These are phyloP conservation scores for Neomorphus geoffroyi DNA, from an alignment of 2,797 vertebrate species.

Conservation along the genomic window DNA sequence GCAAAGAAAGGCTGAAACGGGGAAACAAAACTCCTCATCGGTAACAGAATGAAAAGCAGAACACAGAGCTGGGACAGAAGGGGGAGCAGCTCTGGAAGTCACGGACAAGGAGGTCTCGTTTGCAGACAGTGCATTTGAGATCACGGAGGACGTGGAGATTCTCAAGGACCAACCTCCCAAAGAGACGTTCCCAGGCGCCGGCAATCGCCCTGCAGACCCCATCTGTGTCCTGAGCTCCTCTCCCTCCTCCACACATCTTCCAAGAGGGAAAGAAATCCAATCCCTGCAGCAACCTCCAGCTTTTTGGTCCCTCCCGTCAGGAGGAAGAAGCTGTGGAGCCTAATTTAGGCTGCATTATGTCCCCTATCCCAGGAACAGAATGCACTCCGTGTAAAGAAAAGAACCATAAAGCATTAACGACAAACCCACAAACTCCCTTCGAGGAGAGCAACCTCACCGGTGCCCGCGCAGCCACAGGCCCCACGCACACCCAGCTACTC, in stretches of 20 bases:
- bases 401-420: neutral
- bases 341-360: slow-evolving; percentile 13
- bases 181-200: neutral
- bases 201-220: neutral
- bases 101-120: neutral
- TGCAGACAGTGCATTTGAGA: neutral
- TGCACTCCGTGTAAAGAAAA: neutral
- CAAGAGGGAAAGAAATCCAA: neutral
- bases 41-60: neutral
- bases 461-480: neutral
- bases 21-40: neutral
- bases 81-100: neutral
- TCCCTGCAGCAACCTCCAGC: neutral
- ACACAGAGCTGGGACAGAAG: neutral
- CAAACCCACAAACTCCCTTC: slow-evolving; percentile 8
- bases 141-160: neutral
- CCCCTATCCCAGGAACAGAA: slow-evolving; percentile 30
- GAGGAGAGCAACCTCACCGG: slow-evolving; percentile 8
- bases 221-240: neutral
- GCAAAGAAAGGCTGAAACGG: neutral
- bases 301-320: neutral
- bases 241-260: neutral
- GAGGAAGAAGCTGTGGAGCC: slow-evolving; percentile 8
- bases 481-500: neutral
- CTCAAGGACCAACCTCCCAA: neutral